Conservation (phyloP, 2,113 vertebrate species). For the Amblyopsis rosae region DNA sequence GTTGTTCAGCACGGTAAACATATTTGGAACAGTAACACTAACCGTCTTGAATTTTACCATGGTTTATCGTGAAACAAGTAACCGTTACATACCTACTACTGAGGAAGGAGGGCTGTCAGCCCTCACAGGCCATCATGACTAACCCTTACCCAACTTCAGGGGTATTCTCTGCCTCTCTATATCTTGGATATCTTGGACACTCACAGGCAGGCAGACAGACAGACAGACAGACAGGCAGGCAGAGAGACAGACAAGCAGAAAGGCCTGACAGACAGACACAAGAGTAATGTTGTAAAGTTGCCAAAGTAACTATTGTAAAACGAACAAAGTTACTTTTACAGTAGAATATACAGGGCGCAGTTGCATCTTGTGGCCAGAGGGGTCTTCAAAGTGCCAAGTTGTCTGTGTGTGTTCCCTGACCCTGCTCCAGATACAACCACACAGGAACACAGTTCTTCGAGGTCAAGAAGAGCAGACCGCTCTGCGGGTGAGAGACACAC, state of each 20-base stretch:
- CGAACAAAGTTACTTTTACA: too few relatives aligned
- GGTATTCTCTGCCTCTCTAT: background rate
- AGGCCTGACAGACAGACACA: background rate
- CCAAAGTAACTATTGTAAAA: too few relatives aligned
- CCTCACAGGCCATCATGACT: background rate
- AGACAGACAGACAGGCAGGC: background rate
- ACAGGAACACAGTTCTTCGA: slow-evolving; percentile 98
- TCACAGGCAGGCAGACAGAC: background rate
- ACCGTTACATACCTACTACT: background rate
- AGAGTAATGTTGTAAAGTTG: too few relatives aligned
- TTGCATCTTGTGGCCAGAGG: background rate
- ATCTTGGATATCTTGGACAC: background rate
- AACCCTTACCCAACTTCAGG: background rate
- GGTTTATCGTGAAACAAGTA: too few relatives aligned
- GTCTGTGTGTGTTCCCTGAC: slow-evolving; percentile 66
- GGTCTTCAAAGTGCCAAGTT: background rate
- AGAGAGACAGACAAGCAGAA: background rate
- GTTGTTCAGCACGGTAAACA: too few relatives aligned
- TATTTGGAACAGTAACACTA: too few relatives aligned
- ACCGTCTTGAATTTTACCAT: too few relatives aligned
- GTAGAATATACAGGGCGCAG: background rate
- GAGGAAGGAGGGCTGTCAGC: background rate
- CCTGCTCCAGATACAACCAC: slow-evolving; percentile 90
- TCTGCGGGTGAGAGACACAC: slow-evolving; percentile 86
- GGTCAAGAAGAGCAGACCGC: slow-evolving; percentile 92